Evolutionary conservation across 2,888 invertebrate genomes (phyloP).

Genomic region (Cephonodes hylas): DNA sequence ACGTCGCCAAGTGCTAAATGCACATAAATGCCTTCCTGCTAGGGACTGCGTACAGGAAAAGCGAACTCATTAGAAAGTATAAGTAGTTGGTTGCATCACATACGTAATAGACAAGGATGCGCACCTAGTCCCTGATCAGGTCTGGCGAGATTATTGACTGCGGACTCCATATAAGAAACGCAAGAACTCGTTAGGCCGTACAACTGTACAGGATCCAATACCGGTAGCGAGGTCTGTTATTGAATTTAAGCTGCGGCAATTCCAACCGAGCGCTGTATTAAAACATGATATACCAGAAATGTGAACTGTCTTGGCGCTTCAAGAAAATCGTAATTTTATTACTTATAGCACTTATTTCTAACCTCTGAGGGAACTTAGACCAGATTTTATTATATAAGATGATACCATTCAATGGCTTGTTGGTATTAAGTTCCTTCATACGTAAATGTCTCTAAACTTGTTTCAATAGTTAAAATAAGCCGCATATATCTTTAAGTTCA

Average conservation of each 20-base stretch:
- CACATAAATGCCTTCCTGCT: conserved; percentile 43
- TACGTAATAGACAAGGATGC: conserved; percentile 26
- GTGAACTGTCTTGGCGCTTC: background rate
- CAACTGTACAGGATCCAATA: conserved; percentile 26
- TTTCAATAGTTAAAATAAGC: background rate
- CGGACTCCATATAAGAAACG: conserved; percentile 26
- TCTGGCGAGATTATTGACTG: conserved; percentile 39
- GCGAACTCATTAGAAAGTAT: conserved; percentile 58
- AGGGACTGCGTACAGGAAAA: conserved; percentile 48
- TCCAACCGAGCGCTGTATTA: conserved; percentile 16
- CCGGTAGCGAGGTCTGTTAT: conserved; percentile 29
- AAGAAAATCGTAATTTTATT: background rate
- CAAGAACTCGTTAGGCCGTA: conserved; percentile 23
- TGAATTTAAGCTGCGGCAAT: conserved; percentile 29
- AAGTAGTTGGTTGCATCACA: conserved; percentile 50
- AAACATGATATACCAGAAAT: background rate
- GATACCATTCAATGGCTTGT: no score
- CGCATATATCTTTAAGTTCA: background rate
- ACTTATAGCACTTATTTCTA: background rate
- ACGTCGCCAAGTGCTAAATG: conserved; percentile 33
- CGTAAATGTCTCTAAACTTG: no score
- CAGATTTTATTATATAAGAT: no score
- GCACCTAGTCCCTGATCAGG: conserved; percentile 27
- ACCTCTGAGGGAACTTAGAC: no score
- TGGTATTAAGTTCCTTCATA: no score